phyloP scores from a whole-genome alignment of 2,797 vertebrate species.

The Chanos chanos region DNA sequence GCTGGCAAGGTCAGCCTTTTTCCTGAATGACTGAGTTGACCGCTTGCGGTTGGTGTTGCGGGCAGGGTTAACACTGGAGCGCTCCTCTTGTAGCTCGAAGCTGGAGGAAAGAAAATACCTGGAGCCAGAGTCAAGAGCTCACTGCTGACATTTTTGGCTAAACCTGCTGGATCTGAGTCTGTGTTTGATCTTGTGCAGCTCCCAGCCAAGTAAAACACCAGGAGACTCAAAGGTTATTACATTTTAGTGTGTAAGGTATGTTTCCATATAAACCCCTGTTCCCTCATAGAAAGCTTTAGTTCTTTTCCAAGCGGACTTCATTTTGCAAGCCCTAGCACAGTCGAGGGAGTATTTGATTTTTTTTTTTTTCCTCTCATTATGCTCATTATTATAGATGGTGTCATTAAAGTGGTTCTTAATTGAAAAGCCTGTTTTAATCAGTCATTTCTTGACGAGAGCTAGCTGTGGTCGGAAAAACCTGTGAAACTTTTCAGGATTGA shows the following conservation, averaged over 20 bases:
- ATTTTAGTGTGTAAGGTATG: slow-evolving; percentile 75
- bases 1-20: slow-evolving; percentile 11
- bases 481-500: background rate
- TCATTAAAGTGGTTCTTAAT: slow-evolving; percentile 51
- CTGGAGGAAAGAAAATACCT: slow-evolving; percentile 77
- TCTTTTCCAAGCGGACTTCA: slow-evolving; percentile 67
- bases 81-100: slow-evolving; percentile 40
- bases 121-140: slow-evolving; percentile 66
- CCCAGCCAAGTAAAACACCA: slow-evolving; percentile 74
- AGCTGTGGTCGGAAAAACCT: slow-evolving; percentile 1
- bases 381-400: slow-evolving; percentile 52
- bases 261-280: slow-evolving; percentile 73
- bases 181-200: slow-evolving; percentile 71
- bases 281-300: slow-evolving; percentile 60
- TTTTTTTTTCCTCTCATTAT: slow-evolving; percentile 51
- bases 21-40: slow-evolving; percentile 35
- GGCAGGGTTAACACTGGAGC: slow-evolving; percentile 58
- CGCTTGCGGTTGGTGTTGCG: slow-evolving; percentile 40
- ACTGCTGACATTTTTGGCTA: slow-evolving; percentile 73
- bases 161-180: slow-evolving; percentile 68
- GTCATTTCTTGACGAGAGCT: slow-evolving; percentile 15
- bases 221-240: slow-evolving; percentile 76
- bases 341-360: slow-evolving; percentile 60
- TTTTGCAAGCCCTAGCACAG: slow-evolving; percentile 58
- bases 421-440: slow-evolving; percentile 51